These are phyloP conservation scores for Electrona antarctica DNA, from an alignment of 2,113 vertebrate genomes.

Conservation along the genomic window DNA sequence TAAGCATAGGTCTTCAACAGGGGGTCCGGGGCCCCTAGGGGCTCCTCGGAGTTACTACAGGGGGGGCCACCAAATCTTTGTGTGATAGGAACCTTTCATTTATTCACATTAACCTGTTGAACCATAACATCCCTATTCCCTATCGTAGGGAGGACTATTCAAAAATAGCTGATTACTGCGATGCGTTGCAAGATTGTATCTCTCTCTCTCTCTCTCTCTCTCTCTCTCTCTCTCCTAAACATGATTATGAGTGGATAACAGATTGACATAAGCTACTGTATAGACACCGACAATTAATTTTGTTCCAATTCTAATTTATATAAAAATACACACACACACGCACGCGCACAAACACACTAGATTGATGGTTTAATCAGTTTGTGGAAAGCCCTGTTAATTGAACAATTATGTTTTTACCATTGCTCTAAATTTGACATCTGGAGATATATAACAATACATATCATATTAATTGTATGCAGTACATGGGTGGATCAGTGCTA, in stretches of 20 bases:
- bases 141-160: no score
- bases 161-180: no score
- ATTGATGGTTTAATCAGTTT: conserved; percentile 60
- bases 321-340: neutral
- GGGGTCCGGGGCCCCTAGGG: no score
- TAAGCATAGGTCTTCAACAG: no score
- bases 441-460: conserved; percentile 18
- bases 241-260: conserved; percentile 40
- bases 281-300: conserved; percentile 19
- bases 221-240: conserved; percentile 40
- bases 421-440: conserved; percentile 41
- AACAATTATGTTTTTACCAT: conserved; percentile 49
- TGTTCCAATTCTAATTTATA: neutral
- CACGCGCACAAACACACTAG: neutral
- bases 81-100: no score
- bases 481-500: no score
- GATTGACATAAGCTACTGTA: conserved; percentile 42
- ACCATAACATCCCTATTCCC: no score
- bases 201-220: conserved; percentile 70
- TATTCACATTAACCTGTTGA: no score
- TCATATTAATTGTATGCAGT: no score
- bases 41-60: no score
- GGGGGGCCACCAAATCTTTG: no score
- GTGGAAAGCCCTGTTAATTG: conserved; percentile 56
- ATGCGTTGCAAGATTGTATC: neutral